These are phyloP conservation scores for Orchesella flavescens DNA, from an alignment of 2,888 invertebrate species.

Conservation along the genomic window DNA sequence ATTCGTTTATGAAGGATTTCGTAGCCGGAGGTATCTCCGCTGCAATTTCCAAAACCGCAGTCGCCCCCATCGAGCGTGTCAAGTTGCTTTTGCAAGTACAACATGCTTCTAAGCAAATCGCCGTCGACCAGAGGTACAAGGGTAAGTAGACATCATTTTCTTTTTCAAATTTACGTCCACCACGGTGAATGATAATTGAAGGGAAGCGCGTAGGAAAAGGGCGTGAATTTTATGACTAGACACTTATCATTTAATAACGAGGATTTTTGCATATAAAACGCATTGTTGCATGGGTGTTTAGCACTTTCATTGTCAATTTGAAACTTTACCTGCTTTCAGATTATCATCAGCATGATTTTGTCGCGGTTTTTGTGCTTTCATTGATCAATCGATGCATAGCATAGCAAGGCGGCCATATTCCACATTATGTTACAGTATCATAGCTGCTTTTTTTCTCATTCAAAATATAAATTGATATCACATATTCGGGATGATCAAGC, in stretches of 20 bases:
- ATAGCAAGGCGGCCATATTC: constrained; percentile 19
- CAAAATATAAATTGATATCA: constrained; percentile 9
- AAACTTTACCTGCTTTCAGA: too few relatives aligned
- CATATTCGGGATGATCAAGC: constrained; percentile 7
- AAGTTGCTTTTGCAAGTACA: constrained; percentile 95
- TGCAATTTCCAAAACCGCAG: constrained; percentile 93
- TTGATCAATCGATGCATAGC: constrained; percentile 4
- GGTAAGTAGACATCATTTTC: constrained; percentile 77
- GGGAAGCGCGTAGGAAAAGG: too few relatives aligned
- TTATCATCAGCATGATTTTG: too few relatives aligned
- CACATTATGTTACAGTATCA: neutral
- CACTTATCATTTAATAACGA: too few relatives aligned
- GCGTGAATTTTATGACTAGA: too few relatives aligned
- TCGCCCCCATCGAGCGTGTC: constrained; percentile 96
- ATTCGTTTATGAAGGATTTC: constrained; percentile 91
- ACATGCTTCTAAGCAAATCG: constrained; percentile 91
- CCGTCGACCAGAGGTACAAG: constrained; percentile 91
- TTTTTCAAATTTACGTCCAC: neutral
- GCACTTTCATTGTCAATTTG: too few relatives aligned
- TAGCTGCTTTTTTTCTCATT: neutral
- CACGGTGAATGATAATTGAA: neutral
- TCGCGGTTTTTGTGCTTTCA: neutral
- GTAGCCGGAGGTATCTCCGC: constrained; percentile 93
- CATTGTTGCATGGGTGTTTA: too few relatives aligned
- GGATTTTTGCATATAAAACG: too few relatives aligned